Conservation (phyloP, 2,797 vertebrate species). For the Iguana delicatissima region DNA sequence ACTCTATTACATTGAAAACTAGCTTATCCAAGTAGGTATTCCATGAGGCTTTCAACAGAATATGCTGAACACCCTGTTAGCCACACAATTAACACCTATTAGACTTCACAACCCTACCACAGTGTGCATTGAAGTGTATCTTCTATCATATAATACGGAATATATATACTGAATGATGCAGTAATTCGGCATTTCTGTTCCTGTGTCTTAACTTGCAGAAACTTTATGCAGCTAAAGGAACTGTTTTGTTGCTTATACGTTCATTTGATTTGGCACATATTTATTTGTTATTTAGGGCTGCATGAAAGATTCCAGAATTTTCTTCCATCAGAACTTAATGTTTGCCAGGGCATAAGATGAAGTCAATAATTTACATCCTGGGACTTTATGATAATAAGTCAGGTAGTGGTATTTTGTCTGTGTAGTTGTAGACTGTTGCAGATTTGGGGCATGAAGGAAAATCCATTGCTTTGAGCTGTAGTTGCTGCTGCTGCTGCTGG, state of each 20-base stretch:
- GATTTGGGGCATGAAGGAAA: neutral
- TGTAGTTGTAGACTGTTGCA: neutral
- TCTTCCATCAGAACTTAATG: neutral
- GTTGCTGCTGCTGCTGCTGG: neutral
- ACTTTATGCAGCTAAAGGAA: neutral
- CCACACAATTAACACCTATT: conserved; percentile 1
- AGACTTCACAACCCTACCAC: neutral
- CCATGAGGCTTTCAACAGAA: neutral
- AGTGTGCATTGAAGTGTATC: neutral
- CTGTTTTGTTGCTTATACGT: neutral
- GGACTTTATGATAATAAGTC: neutral
- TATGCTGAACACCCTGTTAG: conserved; percentile 7
- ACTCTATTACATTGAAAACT: neutral
- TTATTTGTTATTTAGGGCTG: neutral
- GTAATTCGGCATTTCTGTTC: neutral
- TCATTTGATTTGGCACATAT: neutral
- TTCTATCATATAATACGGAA: neutral
- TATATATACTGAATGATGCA: neutral
- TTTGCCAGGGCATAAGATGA: neutral
- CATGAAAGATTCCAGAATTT: neutral
- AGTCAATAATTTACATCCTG: neutral
- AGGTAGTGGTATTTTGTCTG: neutral
- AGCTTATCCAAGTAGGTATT: neutral
- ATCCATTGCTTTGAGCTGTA: neutral
- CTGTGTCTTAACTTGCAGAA: neutral